Evolutionary conservation across 2,888 invertebrate genomes (phyloP).

Genomic region (Prenolepis imparis): DNA sequence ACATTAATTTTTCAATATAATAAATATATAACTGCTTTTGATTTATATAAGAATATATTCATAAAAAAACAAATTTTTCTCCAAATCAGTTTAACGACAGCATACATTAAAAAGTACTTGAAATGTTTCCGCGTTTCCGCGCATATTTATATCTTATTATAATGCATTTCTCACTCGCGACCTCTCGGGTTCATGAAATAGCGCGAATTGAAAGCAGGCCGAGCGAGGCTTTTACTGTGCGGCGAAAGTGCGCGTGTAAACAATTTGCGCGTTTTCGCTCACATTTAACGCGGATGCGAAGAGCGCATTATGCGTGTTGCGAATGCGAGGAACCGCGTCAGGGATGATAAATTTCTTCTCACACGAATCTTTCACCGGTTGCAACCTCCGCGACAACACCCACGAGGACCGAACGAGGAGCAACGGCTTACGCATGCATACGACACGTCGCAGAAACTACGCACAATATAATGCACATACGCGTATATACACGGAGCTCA

Average conservation of each 20-base stretch:
- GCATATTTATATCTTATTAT: conserved; percentile 18
- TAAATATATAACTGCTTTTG: not conserved
- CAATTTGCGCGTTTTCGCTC: conserved; percentile 39
- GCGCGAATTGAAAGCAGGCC: conserved; percentile 24
- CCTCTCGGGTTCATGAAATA: conserved; percentile 1
- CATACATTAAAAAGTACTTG: not conserved
- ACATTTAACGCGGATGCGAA: conserved; percentile 36
- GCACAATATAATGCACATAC: conserved; percentile 41
- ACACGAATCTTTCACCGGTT: not conserved
- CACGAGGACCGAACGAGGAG: conserved; percentile 8
- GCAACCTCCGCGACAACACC: not conserved
- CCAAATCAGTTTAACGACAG: not conserved
- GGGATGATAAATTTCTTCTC: conserved; percentile 62
- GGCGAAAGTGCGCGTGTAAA: conserved; percentile 24
- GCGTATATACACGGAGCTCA: conserved; percentile 8
- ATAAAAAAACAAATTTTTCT: not conserved
- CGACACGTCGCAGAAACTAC: conserved; percentile 15
- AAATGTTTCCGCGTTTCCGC: not conserved
- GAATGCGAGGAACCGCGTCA: conserved; percentile 47
- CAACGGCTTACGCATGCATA: conserved; percentile 22
- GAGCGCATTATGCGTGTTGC: conserved; percentile 62
- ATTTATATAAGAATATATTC: not conserved
- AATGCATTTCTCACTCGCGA: not conserved
- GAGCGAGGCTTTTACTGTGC: conserved; percentile 8
- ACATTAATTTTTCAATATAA: not conserved